Conservation (phyloP, 2,113 vertebrate species). For the Ctenomys sociabilis region DNA sequence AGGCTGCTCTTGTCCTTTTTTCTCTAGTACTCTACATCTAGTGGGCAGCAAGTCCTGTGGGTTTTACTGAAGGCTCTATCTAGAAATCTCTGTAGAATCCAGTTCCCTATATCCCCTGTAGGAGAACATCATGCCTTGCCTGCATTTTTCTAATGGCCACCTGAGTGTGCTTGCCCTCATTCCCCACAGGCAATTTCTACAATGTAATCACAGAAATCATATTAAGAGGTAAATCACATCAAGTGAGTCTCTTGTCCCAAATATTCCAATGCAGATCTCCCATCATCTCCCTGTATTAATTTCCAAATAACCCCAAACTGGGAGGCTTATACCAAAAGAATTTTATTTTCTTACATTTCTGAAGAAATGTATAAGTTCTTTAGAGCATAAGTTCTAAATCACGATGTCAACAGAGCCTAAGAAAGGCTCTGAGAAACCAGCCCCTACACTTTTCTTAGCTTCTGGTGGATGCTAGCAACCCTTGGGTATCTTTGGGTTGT, state of each 20-base stretch:
- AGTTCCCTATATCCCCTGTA: neutral
- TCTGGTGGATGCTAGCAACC: neutral
- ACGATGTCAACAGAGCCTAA: neutral
- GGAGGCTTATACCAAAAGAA: neutral
- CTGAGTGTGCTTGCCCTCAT: neutral
- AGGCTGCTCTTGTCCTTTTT: neutral
- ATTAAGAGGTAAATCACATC: neutral
- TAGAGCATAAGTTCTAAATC: neutral
- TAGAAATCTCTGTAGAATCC: neutral
- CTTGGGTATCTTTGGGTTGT: neutral
- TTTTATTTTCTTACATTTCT: neutral
- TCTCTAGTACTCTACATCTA: neutral
- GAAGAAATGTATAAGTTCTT: no score
- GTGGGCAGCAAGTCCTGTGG: neutral
- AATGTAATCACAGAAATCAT: neutral
- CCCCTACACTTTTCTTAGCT: neutral
- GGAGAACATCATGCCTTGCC: neutral
- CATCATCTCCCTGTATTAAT: neutral
- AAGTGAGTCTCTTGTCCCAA: neutral
- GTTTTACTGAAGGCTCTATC: neutral
- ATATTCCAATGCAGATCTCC: neutral
- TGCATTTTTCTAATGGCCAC: neutral
- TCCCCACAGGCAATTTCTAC: neutral
- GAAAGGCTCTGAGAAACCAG: neutral
- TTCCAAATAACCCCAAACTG: neutral